These are phyloP conservation scores for Athalia cordata DNA, from an alignment of 2,888 invertebrate species.

Conservation along the genomic window DNA sequence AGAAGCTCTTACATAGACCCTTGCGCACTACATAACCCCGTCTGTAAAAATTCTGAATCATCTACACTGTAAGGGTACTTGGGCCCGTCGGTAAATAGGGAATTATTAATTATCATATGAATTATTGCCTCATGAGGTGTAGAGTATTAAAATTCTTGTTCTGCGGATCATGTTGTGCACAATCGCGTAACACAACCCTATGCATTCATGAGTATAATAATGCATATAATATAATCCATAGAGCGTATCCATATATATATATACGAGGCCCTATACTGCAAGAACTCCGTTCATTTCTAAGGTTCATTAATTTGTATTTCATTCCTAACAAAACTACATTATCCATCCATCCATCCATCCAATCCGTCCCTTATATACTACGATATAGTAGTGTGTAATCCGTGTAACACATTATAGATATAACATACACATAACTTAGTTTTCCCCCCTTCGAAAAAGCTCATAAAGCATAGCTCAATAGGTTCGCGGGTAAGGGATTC, in stretches of 20 bases:
- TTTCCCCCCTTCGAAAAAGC: conserved; percentile 18
- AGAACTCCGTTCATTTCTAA: neutral
- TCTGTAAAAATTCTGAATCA: too few relatives aligned
- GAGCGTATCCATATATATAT: neutral
- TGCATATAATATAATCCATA: neutral
- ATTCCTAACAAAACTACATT: conserved; percentile 43
- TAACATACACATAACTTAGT: neutral
- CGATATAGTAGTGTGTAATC: neutral
- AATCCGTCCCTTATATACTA: too few relatives aligned
- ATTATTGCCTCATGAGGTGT: too few relatives aligned
- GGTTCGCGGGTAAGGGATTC: conserved; percentile 22
- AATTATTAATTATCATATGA: too few relatives aligned
- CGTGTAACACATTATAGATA: neutral
- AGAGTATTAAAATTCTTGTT: too few relatives aligned
- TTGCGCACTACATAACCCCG: too few relatives aligned
- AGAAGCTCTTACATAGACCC: too few relatives aligned
- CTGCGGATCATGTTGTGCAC: too few relatives aligned
- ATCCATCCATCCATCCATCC: conserved; percentile 30
- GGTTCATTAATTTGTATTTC: conserved; percentile 46
- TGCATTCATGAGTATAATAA: too few relatives aligned
- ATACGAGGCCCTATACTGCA: neutral
- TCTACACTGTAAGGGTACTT: too few relatives aligned
- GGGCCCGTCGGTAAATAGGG: too few relatives aligned
- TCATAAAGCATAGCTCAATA: conserved; percentile 37
- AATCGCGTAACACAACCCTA: too few relatives aligned